A percentile compares a stretch with the other conserved stretches of the same genome.
Conservation (phyloP, 1,140 invertebrate species). For the Scaptomyza pallida region DNA sequence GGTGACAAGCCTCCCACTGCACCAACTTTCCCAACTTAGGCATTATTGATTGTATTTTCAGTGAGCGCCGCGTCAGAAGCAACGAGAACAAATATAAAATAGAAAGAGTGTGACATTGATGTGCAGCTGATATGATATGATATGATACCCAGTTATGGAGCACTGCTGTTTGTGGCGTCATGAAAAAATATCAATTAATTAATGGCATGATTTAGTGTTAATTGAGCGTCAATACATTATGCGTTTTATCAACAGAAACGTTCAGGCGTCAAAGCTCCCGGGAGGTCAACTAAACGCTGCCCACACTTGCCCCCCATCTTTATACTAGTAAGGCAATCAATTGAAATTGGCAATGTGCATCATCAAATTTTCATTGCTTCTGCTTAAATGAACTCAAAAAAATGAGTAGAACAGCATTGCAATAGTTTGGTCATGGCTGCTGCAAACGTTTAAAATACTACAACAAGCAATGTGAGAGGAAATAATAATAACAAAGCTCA, state of each 20-base stretch:
- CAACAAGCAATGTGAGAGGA: slow-evolving; percentile 51
- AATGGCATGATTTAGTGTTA: slow-evolving; percentile 73
- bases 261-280: slow-evolving; percentile 13
- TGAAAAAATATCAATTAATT: slow-evolving; percentile 65
- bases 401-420: slow-evolving; percentile 51
- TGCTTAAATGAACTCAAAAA: slow-evolving; percentile 76
- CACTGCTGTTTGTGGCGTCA: slow-evolving; percentile 3
- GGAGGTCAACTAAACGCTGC: background rate
- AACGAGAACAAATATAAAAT: slow-evolving; percentile 13
- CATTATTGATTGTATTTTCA: slow-evolving; percentile 64
- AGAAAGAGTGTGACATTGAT: slow-evolving; percentile 9
- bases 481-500: slow-evolving; percentile 32
- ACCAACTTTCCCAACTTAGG: slow-evolving; percentile 3
- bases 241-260: slow-evolving; percentile 20
- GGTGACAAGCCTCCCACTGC: slow-evolving; percentile 2
- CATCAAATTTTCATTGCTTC: slow-evolving; percentile 76
- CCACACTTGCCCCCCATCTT: background rate
- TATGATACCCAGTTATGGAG: slow-evolving; percentile 3
- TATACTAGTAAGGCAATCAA: slow-evolving; percentile 56
- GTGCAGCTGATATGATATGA: slow-evolving; percentile 25
- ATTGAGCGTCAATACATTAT: slow-evolving; percentile 47
- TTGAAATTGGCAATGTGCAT: slow-evolving; percentile 71
- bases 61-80: background rate
- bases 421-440: slow-evolving; percentile 46
- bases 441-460: slow-evolving; percentile 63